Conservation (phyloP, 2,888 invertebrate genomes). For the Corythucha ciliata region DNA sequence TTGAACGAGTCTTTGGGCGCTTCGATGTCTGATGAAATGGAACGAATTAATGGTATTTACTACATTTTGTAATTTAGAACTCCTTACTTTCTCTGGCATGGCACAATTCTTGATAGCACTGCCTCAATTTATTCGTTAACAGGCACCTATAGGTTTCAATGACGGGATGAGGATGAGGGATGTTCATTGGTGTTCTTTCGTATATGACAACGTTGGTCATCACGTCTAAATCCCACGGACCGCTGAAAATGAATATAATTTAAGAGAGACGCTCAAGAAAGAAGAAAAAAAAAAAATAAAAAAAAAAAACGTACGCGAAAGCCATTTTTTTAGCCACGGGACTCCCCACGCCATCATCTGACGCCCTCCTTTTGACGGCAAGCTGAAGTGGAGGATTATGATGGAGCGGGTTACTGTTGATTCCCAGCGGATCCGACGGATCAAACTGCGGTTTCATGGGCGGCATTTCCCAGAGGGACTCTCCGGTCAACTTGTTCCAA, state of each 20-base stretch:
- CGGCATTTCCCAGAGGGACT: slow-evolving; percentile 95
- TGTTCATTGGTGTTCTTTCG: slow-evolving; percentile 73
- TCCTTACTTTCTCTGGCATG: slow-evolving; percentile 69
- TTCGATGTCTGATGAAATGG: slow-evolving; percentile 55
- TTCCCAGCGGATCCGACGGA: slow-evolving; percentile 85
- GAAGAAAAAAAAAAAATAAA: slow-evolving; percentile 1
- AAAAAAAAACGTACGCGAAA: slow-evolving; percentile 1
- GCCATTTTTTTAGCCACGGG: slow-evolving; percentile 64
- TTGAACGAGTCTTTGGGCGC: slow-evolving; percentile 95
- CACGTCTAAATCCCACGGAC: slow-evolving; percentile 92
- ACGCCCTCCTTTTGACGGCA: slow-evolving; percentile 61
- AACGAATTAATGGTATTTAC: slow-evolving; percentile 4
- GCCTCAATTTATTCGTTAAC: slow-evolving; percentile 71
- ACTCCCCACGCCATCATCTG: slow-evolving; percentile 61
- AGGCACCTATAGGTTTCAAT: slow-evolving; percentile 78
- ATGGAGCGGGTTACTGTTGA: slow-evolving; percentile 49
- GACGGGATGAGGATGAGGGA: slow-evolving; percentile 90
- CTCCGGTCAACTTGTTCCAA: slow-evolving; percentile 91
- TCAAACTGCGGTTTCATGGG: slow-evolving; percentile 65
- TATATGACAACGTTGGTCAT: slow-evolving; percentile 83
- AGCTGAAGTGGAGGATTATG: slow-evolving; percentile 35
- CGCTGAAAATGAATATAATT: slow-evolving; percentile 43
- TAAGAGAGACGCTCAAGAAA: slow-evolving; percentile 25
- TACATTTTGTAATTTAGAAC: background rate
- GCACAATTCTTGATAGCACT: slow-evolving; percentile 89